These are phyloP conservation scores for Miniopterus natalensis DNA, from an alignment of 2,113 vertebrate species.

Conservation along the genomic window DNA sequence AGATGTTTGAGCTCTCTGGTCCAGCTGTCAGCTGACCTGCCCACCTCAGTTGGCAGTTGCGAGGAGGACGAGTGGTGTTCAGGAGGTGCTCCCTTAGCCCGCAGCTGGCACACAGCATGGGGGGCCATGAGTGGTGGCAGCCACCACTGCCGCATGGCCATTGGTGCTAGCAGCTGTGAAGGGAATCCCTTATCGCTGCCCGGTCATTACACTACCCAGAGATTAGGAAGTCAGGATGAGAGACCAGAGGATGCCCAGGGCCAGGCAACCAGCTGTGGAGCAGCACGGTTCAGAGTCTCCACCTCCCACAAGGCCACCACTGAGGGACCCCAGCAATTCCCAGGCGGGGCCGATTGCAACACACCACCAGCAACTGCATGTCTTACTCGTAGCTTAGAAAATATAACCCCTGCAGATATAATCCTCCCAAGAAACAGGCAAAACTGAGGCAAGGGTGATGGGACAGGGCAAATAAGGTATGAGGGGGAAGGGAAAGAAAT, in stretches of 20 bases:
- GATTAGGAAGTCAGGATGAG: background rate
- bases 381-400: background rate
- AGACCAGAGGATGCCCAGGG: background rate
- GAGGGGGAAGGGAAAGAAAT: background rate
- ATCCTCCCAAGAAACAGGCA: background rate
- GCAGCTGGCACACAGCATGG: accelerated
- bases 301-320: no score
- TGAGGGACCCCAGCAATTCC: background rate
- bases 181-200: background rate
- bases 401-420: background rate
- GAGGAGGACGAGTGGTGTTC: no score
- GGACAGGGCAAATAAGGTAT: no score
- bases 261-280: no score
- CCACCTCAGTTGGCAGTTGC: no score
- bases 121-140: background rate
- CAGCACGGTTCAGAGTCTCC: no score
- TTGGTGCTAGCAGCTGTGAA: accelerated
- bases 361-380: background rate
- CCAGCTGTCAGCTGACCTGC: background rate
- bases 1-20: background rate
- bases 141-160: background rate
- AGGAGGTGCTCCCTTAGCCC: background rate
- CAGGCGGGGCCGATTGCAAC: background rate
- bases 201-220: background rate
- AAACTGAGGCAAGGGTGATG: background rate